Base-by-base conservation (phyloP, 2,113 vertebrate species). In the Astur gentilis region DNA sequence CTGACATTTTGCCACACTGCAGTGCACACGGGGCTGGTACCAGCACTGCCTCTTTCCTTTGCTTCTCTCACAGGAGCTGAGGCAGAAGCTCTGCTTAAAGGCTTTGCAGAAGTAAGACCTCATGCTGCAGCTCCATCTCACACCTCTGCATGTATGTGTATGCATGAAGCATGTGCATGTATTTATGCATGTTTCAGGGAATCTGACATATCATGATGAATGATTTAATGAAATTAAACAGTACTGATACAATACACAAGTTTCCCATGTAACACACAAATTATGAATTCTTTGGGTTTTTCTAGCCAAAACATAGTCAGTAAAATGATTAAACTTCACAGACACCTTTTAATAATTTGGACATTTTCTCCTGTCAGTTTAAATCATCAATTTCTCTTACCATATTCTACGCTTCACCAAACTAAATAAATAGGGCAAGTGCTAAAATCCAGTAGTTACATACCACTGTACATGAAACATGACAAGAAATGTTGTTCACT, bases 11-110 rank as follows among this genome's bases (percentile, higher is more conserved):
- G 44, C 52, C 31, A 49, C 5, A 3, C 13, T 27, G 26, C 31
- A 49, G 60, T 9, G 36, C 45, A 29, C 0, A 0, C 8, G 36
- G 13, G 26, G 54, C 40, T 36, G 49, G 40, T 29, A 70, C n/a
- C 70, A 67, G 17, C 0, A 0, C 34, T 62, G 55, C 27, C 73
- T 57, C 80, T 21, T 65, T 38, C 47, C 22, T 64, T 40, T 67
- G 83, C 44, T 61, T 65, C 40, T 60, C 80, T 44, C 44, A 12
- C 52, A 44, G 38, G 2, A 50, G 38, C 32, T 0, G 6, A 47
- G 45, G 36, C 20, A 90, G 65, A n/a, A 82, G 55, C 26, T 72
- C 29, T 58, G 60, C 38, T 81, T 61, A 25, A 14, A 65, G 16
- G 40, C 66, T 69, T n/a, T 32, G 44, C 70, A 67, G 20, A 71